phyloP scores from a whole-genome alignment of 2,113 vertebrate genomes.

The Macrotis lagotis region DNA sequence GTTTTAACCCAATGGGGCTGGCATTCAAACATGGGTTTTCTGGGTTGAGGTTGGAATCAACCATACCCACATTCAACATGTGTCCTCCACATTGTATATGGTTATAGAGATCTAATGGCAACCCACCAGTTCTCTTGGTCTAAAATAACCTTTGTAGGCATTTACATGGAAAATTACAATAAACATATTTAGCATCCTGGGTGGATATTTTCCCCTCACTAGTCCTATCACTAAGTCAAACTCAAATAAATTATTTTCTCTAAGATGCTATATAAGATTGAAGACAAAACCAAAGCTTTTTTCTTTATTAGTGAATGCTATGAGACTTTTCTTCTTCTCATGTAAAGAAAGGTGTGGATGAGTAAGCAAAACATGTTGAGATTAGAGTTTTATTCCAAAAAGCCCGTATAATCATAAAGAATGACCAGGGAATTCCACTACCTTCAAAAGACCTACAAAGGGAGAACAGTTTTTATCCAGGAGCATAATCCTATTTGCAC shows the following conservation, averaged over 20 bases:
- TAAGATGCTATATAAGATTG: slow-evolving; percentile 36
- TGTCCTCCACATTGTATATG: slow-evolving; percentile 21
- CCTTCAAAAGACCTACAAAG: slow-evolving; percentile 80
- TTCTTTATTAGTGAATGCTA: slow-evolving; percentile 15
- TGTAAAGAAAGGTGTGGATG: slow-evolving; percentile 74
- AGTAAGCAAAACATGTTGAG: slow-evolving; percentile 81
- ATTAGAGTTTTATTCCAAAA: slow-evolving; percentile 81
- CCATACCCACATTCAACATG: slow-evolving; percentile 8
- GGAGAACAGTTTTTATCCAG: slow-evolving; percentile 80
- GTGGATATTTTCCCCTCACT: slow-evolving; percentile 35
- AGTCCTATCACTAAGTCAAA: slow-evolving; percentile 50
- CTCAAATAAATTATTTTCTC: slow-evolving; percentile 25
- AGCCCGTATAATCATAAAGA: slow-evolving; percentile 80
- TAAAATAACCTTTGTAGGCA: neutral
- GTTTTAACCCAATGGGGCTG: neutral
- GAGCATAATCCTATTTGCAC: slow-evolving; percentile 67
- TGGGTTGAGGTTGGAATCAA: slow-evolving; percentile 27
- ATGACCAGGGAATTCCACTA: slow-evolving; percentile 72
- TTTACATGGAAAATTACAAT: slow-evolving; percentile 1
- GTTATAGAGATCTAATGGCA: slow-evolving; percentile 18
- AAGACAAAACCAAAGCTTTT: slow-evolving; percentile 62
- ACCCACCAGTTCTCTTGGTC: neutral
- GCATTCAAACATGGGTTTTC: slow-evolving; percentile 23
- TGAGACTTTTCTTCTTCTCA: slow-evolving; percentile 57
- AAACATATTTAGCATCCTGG: slow-evolving; percentile 43